Evolutionary conservation across 1,140 invertebrate genomes (phyloP).

Genomic region (Melipona quadrifasciata): DNA sequence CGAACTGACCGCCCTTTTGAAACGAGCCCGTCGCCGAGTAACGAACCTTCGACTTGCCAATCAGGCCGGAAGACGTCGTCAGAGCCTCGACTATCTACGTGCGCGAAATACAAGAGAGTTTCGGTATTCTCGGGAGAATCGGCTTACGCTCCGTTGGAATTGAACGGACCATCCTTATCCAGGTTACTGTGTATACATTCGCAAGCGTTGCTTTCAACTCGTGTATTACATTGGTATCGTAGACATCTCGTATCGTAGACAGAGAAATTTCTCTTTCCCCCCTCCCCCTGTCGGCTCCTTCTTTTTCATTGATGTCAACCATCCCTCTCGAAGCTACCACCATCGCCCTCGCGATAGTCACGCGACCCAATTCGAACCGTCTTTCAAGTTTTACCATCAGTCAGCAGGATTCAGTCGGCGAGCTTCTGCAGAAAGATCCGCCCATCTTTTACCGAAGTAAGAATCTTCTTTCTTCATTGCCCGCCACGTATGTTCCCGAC

Average conservation of each 20-base stretch:
- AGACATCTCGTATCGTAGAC: conserved; percentile 46
- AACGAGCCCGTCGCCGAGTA: not conserved
- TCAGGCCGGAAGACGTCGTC: conserved; percentile 27
- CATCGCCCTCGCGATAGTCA: conserved; percentile 31
- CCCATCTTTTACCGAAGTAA: conserved; percentile 10
- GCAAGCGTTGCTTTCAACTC: conserved; percentile 45
- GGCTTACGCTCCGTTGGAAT: conserved; percentile 29
- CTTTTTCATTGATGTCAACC: conserved; percentile 6
- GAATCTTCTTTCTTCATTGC: conserved; percentile 7
- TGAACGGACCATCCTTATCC: conserved; percentile 36
- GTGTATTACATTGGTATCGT: conserved; percentile 65
- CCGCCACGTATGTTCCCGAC: conserved; percentile 54
- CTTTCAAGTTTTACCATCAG: conserved; percentile 68
- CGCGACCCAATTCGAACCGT: conserved; percentile 66
- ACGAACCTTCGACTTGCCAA: conserved; percentile 28
- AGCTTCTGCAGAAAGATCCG: conserved; percentile 47
- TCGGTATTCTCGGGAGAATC: not conserved
- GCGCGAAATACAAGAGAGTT: not conserved
- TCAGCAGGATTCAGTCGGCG: conserved; percentile 53
- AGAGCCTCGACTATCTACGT: not conserved
- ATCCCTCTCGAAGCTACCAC: conserved; percentile 37
- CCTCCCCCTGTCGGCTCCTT: conserved; percentile 21
- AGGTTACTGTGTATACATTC: conserved; percentile 48
- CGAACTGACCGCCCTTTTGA: conserved; percentile 37
- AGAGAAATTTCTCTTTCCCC: conserved; percentile 30